phyloP scores from a whole-genome alignment of 2,113 vertebrate genomes.

The Oreochromis aureus region DNA sequence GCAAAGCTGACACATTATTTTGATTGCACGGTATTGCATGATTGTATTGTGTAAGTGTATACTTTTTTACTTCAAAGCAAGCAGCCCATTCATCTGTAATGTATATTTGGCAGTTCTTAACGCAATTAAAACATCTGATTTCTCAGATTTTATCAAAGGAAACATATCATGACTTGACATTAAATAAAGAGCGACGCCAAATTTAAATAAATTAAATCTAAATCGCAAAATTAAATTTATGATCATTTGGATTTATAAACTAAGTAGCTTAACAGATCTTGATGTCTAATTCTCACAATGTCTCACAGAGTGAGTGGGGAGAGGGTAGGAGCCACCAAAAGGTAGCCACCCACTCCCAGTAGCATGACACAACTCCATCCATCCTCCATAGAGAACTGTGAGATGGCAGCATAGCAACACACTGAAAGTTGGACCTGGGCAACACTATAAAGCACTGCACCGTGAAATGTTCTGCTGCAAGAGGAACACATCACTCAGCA shows the following conservation, averaged over 20 bases:
- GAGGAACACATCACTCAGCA: conserved; percentile 66
- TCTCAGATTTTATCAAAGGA: background rate
- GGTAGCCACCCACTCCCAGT: conserved; percentile 3
- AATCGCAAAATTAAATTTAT: background rate
- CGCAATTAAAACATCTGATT: background rate
- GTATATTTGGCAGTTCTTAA: background rate
- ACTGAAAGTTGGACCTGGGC: conserved; percentile 2
- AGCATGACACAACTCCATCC: conserved; percentile 17
- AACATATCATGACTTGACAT: background rate
- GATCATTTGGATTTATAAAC: background rate
- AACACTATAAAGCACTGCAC: conserved; percentile 50
- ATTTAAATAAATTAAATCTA: background rate
- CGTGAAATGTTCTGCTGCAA: conserved; percentile 43
- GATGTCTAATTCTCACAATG: background rate
- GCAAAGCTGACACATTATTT: background rate
- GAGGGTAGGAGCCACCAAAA: background rate
- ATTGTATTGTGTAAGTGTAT: background rate
- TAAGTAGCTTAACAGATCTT: background rate
- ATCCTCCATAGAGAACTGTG: background rate
- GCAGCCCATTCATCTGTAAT: background rate
- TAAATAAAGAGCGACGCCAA: background rate
- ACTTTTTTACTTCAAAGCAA: background rate
- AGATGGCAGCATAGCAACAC: conserved; percentile 17
- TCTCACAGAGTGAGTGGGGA: background rate
- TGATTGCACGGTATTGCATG: background rate